Conservation (phyloP, 2,797 vertebrate species). For the Phataginus tricuspis region DNA sequence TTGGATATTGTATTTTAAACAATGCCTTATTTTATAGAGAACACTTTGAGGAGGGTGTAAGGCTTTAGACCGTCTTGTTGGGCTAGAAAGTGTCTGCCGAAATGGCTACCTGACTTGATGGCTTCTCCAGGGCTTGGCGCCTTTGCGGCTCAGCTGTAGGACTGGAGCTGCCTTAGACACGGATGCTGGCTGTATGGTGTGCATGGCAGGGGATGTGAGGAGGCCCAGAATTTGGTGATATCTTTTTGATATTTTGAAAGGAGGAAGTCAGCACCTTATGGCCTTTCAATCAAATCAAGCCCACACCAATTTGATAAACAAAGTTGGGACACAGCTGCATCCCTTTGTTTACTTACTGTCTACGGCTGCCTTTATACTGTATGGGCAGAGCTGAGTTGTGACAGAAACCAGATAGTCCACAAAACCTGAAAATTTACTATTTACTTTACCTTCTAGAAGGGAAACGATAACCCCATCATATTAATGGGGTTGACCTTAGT, state of each 20-base stretch:
- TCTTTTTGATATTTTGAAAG: not conserved
- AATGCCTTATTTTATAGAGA: slow-evolving; percentile 15
- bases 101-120: not conserved
- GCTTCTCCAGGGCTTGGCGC: not conserved
- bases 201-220: not conserved
- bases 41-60: not conserved
- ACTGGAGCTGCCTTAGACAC: not conserved
- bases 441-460: not conserved
- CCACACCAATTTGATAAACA: not conserved
- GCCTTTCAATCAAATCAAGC: not conserved
- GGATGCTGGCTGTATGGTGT: not conserved
- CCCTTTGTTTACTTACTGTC: not conserved
- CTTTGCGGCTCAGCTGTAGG: not conserved
- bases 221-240: not conserved
- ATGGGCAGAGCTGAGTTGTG: not conserved
- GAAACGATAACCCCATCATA: not conserved
- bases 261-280: not conserved
- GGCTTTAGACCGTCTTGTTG: not conserved
- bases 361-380: not conserved
- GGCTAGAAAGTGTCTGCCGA: not conserved
- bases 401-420: not conserved
- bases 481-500: not conserved
- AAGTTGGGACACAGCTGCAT: not conserved
- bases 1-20: slow-evolving; percentile 4
- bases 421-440: not conserved